Conservation (phyloP, 2,113 vertebrate species). For the Picathartes gymnocephalus region DNA sequence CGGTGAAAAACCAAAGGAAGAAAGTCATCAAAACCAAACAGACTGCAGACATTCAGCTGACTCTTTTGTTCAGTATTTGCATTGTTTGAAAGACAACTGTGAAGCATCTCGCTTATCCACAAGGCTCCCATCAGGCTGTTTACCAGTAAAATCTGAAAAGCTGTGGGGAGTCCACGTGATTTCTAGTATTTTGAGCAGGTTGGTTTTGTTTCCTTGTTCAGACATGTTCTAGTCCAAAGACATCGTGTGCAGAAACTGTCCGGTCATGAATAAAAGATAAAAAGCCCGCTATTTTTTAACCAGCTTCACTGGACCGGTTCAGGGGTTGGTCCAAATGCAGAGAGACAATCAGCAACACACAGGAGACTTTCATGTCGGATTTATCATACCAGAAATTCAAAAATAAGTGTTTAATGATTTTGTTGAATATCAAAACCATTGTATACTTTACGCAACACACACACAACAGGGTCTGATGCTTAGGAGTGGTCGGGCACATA, state of each 20-base stretch:
- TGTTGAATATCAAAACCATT: neutral
- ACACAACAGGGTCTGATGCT: neutral
- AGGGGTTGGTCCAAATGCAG: neutral
- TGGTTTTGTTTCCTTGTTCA: neutral
- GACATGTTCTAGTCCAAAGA: neutral
- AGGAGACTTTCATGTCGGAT: accelerated
- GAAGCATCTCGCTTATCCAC: neutral
- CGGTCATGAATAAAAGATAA: conserved; percentile 1
- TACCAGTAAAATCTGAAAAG: neutral
- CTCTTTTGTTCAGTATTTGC: neutral
- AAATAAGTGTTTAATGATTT: neutral
- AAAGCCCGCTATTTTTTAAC: neutral
- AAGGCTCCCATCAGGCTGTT: neutral
- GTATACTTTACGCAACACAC: accelerated
- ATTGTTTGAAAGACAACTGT: neutral
- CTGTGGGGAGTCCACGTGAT: neutral
- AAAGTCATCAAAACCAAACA: neutral
- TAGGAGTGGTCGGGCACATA: neutral
- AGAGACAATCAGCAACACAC: neutral
- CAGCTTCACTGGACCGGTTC: neutral
- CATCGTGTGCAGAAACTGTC: neutral
- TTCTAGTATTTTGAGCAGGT: neutral
- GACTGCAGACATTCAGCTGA: neutral
- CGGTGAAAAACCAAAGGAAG: neutral
- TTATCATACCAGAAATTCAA: neutral